Percentiles rank a stretch among this genome's conserved stretches.
phyloP scores from a whole-genome alignment of 2,797 vertebrate species.

The Babyrousa celebensis region DNA sequence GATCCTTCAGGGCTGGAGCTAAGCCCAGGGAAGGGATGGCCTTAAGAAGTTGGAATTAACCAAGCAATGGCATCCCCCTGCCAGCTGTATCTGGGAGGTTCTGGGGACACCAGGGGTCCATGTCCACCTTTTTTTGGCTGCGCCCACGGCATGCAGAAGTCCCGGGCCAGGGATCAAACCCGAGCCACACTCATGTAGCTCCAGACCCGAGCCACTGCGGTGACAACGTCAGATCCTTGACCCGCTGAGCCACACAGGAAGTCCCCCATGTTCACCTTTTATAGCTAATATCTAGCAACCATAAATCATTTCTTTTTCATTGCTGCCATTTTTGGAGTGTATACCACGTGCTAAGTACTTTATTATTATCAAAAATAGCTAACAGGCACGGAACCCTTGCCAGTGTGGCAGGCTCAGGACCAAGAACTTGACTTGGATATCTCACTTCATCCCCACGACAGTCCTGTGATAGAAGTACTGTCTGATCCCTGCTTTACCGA shows the following conservation, averaged over 20 bases:
- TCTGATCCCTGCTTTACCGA: slow-evolving; percentile 65
- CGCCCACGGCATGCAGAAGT: no score
- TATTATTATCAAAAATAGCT: neutral
- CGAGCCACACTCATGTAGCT: no score
- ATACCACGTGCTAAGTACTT: slow-evolving; percentile 11
- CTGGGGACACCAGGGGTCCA: neutral
- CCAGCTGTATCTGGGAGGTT: neutral
- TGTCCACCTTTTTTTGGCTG: neutral
- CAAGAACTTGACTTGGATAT: slow-evolving; percentile 30
- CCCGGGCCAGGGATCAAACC: no score
- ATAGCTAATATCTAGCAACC: slow-evolving; percentile 24
- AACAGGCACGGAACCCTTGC: neutral
- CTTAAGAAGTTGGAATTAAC: slow-evolving; percentile 42
- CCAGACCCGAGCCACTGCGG: no score
- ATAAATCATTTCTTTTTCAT: slow-evolving; percentile 64
- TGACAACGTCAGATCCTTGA: no score
- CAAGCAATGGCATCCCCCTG: slow-evolving; percentile 34
- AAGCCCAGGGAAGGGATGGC: slow-evolving; percentile 59
- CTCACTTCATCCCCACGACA: slow-evolving; percentile 1
- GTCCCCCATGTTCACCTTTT: neutral
- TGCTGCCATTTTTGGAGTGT: neutral
- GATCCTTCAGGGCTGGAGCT: neutral
- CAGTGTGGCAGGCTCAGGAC: neutral
- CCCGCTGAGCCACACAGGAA: no score
- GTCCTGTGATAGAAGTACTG: neutral